These are phyloP conservation scores for Rhinophrynus dorsalis DNA, from an alignment of 2,797 vertebrate genomes.

Conservation along the genomic window DNA sequence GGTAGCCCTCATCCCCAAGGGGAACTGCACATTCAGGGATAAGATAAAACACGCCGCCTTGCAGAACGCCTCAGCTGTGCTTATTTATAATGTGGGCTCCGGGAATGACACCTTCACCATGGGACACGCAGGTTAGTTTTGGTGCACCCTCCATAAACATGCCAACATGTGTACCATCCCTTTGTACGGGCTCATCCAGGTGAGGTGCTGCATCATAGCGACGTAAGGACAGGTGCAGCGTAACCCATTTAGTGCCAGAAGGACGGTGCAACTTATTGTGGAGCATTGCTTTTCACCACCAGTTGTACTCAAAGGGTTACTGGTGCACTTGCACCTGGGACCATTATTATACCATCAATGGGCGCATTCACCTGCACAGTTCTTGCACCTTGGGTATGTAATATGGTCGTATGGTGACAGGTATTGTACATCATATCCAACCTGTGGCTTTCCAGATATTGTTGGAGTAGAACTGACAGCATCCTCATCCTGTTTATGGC, in stretches of 20 bases:
- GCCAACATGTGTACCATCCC: neutral
- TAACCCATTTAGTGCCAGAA: too few relatives aligned
- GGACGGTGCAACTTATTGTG: too few relatives aligned
- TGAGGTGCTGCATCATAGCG: neutral
- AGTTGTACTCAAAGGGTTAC: too few relatives aligned
- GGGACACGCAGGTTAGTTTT: conserved; percentile 84
- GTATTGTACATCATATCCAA: too few relatives aligned
- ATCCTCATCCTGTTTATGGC: too few relatives aligned
- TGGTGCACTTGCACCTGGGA: too few relatives aligned
- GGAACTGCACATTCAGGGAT: conserved; percentile 87
- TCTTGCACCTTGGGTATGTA: neutral
- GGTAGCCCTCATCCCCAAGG: conserved; percentile 89
- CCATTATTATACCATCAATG: too few relatives aligned
- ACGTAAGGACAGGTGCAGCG: neutral
- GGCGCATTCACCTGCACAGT: neutral
- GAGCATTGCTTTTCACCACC: too few relatives aligned
- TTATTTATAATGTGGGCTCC: conserved; percentile 90
- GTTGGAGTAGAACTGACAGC: too few relatives aligned
- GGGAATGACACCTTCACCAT: conserved; percentile 88
- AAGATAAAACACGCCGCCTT: conserved; percentile 86
- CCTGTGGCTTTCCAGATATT: too few relatives aligned
- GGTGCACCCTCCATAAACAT: neutral
- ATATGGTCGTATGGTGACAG: too few relatives aligned
- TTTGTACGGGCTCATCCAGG: too few relatives aligned
- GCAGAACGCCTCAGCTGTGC: conserved; percentile 90